phyloP scores from a whole-genome alignment of 2,888 invertebrate species.

The Patella pellucida region DNA sequence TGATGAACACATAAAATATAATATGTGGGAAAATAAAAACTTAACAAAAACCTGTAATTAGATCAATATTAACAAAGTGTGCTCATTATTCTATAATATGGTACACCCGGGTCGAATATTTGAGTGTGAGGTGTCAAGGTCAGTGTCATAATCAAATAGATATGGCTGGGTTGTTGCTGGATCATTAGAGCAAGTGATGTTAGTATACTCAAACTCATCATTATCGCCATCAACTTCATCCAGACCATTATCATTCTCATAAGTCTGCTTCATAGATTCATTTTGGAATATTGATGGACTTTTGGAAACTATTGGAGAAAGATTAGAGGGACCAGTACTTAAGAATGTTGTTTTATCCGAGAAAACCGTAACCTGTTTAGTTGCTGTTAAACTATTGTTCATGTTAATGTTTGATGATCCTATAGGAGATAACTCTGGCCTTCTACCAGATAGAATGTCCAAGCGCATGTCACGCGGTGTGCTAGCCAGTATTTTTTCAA shows the following conservation, averaged over 20 bases:
- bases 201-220: background rate
- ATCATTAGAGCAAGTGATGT: background rate
- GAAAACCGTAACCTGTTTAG: background rate
- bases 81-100: background rate
- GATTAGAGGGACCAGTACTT: background rate
- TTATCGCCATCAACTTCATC: background rate
- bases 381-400: background rate
- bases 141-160: background rate
- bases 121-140: background rate
- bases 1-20: no score
- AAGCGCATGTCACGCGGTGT: background rate
- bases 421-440: slow-evolving; percentile 8
- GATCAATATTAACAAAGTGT: no score
- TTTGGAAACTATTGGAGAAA: background rate
- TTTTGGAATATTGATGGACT: background rate
- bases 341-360: background rate
- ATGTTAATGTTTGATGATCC: background rate
- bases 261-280: background rate
- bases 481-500: slow-evolving; percentile 1
- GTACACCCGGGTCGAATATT: background rate
- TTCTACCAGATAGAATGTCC: background rate
- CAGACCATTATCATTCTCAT: background rate
- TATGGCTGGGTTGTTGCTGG: background rate
- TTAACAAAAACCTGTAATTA: no score
- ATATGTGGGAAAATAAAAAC: no score